These are phyloP conservation scores for Mimas tiliae DNA, from an alignment of 2,888 invertebrate species.

Conservation along the genomic window DNA sequence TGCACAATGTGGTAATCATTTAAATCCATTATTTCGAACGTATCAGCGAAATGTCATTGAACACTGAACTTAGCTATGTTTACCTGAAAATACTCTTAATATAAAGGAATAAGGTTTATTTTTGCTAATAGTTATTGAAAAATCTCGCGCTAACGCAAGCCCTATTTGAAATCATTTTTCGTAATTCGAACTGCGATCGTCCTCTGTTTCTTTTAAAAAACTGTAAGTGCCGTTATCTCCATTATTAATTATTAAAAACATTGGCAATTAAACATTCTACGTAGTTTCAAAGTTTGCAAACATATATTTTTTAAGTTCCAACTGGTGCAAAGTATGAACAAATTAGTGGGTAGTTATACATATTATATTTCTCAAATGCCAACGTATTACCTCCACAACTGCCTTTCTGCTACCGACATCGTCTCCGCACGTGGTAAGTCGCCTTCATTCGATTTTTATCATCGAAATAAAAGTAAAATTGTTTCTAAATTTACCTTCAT, in stretches of 20 bases:
- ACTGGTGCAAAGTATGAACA: slow-evolving; percentile 28
- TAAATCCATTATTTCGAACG: too few species aligned
- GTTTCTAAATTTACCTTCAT: slow-evolving; percentile 58
- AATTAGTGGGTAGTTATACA: slow-evolving; percentile 49
- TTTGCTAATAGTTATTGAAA: neutral
- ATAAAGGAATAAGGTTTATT: neutral
- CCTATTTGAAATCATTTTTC: neutral
- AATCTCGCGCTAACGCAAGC: neutral
- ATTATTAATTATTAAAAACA: too few species aligned
- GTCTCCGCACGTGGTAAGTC: slow-evolving; percentile 67
- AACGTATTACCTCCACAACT: slow-evolving; percentile 51
- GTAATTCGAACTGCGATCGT: neutral
- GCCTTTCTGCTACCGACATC: slow-evolving; percentile 49
- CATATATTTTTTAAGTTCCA: too few species aligned
- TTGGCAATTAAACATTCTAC: too few species aligned
- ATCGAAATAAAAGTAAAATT: slow-evolving; percentile 41
- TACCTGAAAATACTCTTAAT: neutral
- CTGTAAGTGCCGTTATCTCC: too few species aligned
- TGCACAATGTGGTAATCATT: too few species aligned
- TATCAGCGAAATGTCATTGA: too few species aligned
- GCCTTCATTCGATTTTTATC: slow-evolving; percentile 45
- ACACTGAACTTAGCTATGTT: too few species aligned
- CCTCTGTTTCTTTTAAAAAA: neutral
- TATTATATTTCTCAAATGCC: slow-evolving; percentile 36
- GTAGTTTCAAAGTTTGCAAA: too few species aligned